Conservation (phyloP, 1,140 invertebrate species). For the Leptestheria dahalacensis region DNA sequence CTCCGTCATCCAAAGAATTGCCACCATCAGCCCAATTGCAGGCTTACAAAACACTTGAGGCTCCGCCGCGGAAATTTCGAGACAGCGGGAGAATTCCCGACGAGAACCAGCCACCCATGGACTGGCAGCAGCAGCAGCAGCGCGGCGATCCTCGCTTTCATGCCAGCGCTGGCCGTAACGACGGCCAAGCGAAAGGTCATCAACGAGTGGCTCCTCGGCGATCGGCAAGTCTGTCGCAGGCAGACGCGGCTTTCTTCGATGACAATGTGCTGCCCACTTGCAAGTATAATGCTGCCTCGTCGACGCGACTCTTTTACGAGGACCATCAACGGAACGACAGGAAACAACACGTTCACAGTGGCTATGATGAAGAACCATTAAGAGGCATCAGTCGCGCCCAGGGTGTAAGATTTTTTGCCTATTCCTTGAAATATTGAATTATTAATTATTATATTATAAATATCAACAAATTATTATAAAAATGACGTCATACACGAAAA, state of each 20-base stretch:
- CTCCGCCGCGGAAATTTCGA: background rate
- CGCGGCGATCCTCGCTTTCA: background rate
- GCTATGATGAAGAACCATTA: background rate
- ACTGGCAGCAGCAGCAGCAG: background rate
- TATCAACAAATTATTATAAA: too few species aligned
- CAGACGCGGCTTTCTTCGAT: slow-evolving; percentile 7
- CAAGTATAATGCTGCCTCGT: background rate
- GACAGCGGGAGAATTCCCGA: slow-evolving; percentile 1
- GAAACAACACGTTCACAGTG: background rate
- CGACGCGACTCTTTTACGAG: background rate
- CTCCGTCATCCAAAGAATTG: background rate
- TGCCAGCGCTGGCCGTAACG: background rate
- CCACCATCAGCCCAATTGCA: background rate
- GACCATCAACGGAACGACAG: background rate
- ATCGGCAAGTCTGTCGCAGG: slow-evolving; percentile 16
- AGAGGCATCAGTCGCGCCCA: background rate
- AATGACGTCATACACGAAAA: too few species aligned
- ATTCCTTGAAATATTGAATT: too few species aligned
- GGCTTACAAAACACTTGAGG: background rate
- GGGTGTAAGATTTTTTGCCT: background rate
- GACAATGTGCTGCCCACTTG: background rate
- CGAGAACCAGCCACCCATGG: slow-evolving; percentile 17
- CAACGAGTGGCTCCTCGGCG: slow-evolving; percentile 13
- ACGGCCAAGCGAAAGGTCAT: background rate
- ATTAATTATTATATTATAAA: too few species aligned